phyloP scores from a whole-genome alignment of 2,113 vertebrate genomes.

The Athene cunicularia region DNA sequence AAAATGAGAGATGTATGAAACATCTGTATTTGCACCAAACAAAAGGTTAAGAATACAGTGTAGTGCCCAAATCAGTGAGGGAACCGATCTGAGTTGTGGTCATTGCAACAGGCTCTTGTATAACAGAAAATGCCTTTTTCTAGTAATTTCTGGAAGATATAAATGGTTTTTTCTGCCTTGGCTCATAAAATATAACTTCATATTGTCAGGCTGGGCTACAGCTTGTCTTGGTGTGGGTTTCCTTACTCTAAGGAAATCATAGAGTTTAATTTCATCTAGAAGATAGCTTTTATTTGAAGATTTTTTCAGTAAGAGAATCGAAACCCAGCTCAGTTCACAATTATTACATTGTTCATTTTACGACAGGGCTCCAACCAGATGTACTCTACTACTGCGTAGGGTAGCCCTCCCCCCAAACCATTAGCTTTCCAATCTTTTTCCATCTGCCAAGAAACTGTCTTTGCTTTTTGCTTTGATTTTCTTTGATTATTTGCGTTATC shows the following conservation, averaged over 20 bases:
- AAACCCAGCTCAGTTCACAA: slow-evolving; percentile 8
- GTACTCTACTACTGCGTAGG: not conserved
- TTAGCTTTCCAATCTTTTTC: not conserved
- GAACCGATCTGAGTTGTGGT: not conserved
- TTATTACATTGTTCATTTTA: not conserved
- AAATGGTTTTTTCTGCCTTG: not conserved
- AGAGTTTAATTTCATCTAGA: not conserved
- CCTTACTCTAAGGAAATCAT: not conserved
- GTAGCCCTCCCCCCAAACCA: not conserved
- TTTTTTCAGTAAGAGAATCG: not conserved
- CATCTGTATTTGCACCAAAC: not conserved
- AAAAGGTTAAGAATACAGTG: not conserved
- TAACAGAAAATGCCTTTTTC: not conserved
- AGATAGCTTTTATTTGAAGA: not conserved
- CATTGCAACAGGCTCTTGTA: not conserved
- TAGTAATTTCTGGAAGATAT: not conserved
- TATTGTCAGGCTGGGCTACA: not conserved
- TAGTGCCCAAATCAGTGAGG: not conserved
- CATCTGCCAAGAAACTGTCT: not conserved
- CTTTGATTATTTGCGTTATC: not conserved
- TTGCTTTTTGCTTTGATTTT: not conserved
- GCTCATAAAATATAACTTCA: not conserved
- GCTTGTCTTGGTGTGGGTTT: not conserved
- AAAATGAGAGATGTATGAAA: not conserved
- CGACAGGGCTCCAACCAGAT: not conserved